Conservation (phyloP, 2,888 invertebrate genomes). For the Melipona bicolor region DNA sequence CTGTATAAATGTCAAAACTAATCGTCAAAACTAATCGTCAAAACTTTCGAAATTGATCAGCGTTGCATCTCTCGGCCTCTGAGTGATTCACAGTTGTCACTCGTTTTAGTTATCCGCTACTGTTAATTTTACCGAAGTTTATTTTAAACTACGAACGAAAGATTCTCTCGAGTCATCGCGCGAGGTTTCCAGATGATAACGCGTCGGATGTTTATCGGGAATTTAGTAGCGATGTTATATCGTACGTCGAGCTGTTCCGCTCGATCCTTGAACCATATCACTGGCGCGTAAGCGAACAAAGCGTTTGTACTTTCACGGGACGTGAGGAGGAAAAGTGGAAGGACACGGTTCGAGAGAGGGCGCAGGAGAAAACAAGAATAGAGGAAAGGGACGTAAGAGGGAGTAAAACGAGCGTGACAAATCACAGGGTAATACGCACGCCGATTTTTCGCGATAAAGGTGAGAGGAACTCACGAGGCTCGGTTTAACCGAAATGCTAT, state of each 20-base stretch:
- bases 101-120: no score
- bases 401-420: slow-evolving; percentile 18
- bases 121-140: no score
- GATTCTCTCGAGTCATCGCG: background rate
- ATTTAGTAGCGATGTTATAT: slow-evolving; percentile 31
- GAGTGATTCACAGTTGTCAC: no score
- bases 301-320: slow-evolving; percentile 2
- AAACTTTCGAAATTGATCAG: no score
- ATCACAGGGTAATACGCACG: slow-evolving; percentile 36
- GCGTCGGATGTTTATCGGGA: slow-evolving; percentile 36
- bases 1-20: no score
- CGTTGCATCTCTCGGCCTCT: no score
- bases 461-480: background rate
- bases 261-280: slow-evolving; percentile 33
- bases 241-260: background rate
- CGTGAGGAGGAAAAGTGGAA: background rate
- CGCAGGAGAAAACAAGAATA: background rate
- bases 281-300: slow-evolving; percentile 20
- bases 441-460: slow-evolving; percentile 40
- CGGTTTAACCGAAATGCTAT: slow-evolving; percentile 3
- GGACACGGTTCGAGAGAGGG: background rate
- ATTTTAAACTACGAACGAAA: background rate
- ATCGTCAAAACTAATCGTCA: no score
- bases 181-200: background rate
- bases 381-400: background rate